Conservation (phyloP, 2,888 invertebrate genomes). For the Nycteola revayana region DNA sequence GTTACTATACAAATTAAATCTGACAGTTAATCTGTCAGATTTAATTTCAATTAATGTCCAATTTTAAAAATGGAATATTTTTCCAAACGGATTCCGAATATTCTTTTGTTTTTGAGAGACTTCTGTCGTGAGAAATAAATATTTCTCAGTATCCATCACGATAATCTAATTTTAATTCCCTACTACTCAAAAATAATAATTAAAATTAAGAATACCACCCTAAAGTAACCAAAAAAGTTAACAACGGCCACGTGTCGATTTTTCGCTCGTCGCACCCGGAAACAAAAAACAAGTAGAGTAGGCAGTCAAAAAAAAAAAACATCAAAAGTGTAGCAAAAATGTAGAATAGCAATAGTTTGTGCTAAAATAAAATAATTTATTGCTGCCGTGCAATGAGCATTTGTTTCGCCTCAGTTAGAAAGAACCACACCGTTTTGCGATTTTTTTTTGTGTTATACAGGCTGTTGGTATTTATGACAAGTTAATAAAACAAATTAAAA, state of each 20-base stretch:
- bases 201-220: constrained; percentile 12
- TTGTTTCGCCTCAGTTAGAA: constrained; percentile 39
- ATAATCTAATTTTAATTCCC: too few relatives aligned
- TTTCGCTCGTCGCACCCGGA: constrained; percentile 50
- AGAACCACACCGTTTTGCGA: constrained; percentile 42
- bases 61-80: too few relatives aligned
- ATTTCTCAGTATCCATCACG: too few relatives aligned
- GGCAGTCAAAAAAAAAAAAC: too few relatives aligned
- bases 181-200: too few relatives aligned
- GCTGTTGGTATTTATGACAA: constrained; percentile 20
- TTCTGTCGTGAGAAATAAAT: too few relatives aligned
- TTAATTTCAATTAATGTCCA: too few relatives aligned
- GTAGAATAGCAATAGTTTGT: constrained; percentile 56
- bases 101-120: too few relatives aligned
- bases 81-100: too few relatives aligned
- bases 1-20: too few relatives aligned
- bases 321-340: constrained; percentile 50
- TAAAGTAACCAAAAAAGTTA: constrained; percentile 33
- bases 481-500: too few relatives aligned
- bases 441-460: constrained; percentile 31
- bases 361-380: constrained; percentile 65
- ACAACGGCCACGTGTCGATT: constrained; percentile 66
- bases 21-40: too few relatives aligned
- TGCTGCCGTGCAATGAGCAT: constrained; percentile 43
- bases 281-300: constrained; percentile 59